These are phyloP conservation scores for Bathynomus jamesi DNA, from an alignment of 1,140 invertebrate genomes.

Conservation along the genomic window DNA sequence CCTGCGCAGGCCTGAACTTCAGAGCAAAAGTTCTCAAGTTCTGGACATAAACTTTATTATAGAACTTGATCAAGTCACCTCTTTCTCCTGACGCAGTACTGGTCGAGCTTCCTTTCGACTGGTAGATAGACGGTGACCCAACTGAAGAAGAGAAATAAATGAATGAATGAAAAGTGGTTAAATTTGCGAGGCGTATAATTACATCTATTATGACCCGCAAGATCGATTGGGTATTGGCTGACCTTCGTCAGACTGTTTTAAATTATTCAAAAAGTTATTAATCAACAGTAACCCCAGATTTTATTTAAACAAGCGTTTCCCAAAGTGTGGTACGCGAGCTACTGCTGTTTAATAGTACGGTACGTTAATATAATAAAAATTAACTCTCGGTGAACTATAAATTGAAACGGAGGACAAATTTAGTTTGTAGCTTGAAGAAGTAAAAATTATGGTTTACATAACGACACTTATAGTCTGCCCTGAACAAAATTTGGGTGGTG, in stretches of 20 bases:
- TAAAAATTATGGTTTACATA: too few relatives aligned
- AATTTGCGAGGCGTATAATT: background rate
- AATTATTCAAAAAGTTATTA: background rate
- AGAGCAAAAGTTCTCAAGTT: conserved; percentile 67
- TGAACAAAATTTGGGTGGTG: too few relatives aligned
- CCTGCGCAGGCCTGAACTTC: conserved; percentile 50
- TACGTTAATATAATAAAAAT: too few relatives aligned
- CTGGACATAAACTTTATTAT: conserved; percentile 56
- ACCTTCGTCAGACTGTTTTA: background rate
- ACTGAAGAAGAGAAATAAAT: conserved; percentile 41
- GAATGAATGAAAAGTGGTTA: conserved; percentile 1
- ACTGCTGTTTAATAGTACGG: too few relatives aligned
- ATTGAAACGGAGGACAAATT: too few relatives aligned
- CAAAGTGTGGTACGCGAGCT: too few relatives aligned
- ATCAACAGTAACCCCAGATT: background rate
- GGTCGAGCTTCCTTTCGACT: conserved; percentile 53
- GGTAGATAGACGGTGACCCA: conserved; percentile 52
- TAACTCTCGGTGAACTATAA: too few relatives aligned
- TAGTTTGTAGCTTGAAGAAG: too few relatives aligned
- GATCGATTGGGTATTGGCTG: background rate
- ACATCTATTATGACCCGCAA: background rate
- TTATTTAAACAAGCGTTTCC: too few relatives aligned
- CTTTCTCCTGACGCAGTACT: conserved; percentile 53
- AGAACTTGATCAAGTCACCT: conserved; percentile 88
- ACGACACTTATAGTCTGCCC: too few relatives aligned